Evolutionary conservation across 2,797 vertebrate species (phyloP).

Genomic region (Columba guinea): DNA sequence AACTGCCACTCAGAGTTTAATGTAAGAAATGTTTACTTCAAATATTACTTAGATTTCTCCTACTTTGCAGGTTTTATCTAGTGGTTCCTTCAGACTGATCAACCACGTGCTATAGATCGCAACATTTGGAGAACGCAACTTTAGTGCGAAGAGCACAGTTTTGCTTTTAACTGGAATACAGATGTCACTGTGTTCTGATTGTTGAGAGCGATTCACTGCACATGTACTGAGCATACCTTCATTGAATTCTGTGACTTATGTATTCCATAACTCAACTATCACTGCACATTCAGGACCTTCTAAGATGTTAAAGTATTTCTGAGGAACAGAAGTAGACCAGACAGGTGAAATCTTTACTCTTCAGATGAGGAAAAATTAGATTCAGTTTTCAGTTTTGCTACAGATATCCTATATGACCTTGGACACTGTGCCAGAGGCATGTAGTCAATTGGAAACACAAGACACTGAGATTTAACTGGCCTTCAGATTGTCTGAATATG

Average conservation of each 20-base stretch:
- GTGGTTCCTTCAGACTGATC: neutral
- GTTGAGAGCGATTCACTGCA: neutral
- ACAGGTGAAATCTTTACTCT: neutral
- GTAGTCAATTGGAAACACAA: constrained; percentile 37
- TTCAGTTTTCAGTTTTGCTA: constrained; percentile 1
- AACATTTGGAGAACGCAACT: neutral
- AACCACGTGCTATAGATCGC: neutral
- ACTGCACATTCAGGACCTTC: neutral
- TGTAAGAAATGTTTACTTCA: neutral
- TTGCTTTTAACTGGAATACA: neutral
- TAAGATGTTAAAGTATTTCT: neutral
- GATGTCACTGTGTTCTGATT: neutral
- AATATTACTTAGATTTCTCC: neutral
- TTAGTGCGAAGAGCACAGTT: neutral
- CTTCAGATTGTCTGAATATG: constrained; percentile 34
- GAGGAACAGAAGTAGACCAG: neutral
- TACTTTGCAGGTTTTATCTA: neutral
- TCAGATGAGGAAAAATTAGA: neutral
- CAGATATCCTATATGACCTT: constrained; percentile 41
- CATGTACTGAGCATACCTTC: neutral
- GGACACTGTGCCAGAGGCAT: constrained; percentile 2
- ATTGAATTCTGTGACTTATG: neutral
- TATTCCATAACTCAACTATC: neutral
- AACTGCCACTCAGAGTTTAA: too few relatives aligned
- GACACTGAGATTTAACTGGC: constrained; percentile 36